Conservation (phyloP, 2,113 vertebrate genomes). For the Ciconia boyciana region DNA sequence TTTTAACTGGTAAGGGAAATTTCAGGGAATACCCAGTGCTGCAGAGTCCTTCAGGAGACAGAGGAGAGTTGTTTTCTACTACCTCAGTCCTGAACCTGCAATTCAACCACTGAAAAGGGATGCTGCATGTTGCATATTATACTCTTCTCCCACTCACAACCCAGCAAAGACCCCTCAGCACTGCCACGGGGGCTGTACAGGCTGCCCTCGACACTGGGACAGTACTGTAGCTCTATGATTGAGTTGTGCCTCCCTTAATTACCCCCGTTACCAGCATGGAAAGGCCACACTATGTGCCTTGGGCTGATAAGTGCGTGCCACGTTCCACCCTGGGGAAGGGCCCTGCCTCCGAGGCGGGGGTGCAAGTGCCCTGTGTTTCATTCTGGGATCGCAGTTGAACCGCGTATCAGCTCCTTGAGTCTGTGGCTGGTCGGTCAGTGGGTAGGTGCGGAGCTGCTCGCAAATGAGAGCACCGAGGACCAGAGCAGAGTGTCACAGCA, state of each 20-base stretch:
- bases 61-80: neutral
- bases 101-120: accelerated
- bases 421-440: neutral
- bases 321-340: neutral
- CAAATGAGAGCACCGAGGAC: neutral
- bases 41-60: conserved; percentile 19
- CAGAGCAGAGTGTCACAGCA: neutral
- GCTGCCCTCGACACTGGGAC: accelerated
- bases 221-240: neutral
- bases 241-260: neutral
- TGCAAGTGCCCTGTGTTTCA: neutral
- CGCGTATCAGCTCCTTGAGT: neutral
- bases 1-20: conserved; percentile 11
- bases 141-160: neutral
- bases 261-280: neutral
- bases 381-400: accelerated
- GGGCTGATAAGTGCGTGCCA: accelerated
- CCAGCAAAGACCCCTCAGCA: neutral
- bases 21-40: neutral
- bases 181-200: accelerated
- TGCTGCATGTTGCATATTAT: neutral
- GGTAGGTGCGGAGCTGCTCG: neutral
- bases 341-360: accelerated
- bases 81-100: neutral
- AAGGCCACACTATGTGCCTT: neutral